phyloP scores from a whole-genome alignment of 1,140 invertebrate genomes.

The Tachypleus tridentatus region DNA sequence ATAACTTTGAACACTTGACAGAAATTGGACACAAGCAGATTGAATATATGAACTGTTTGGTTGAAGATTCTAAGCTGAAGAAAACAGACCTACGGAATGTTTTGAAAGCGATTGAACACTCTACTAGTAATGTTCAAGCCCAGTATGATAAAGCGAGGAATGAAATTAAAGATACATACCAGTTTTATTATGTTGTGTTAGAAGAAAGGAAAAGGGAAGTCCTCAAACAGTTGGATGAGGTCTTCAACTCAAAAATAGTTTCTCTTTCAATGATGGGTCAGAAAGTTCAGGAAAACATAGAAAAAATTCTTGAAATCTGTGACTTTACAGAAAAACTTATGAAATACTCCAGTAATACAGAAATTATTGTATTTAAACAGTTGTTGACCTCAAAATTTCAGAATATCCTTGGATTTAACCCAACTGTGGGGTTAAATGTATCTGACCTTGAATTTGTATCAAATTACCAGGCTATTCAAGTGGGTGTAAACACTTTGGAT shows the following conservation, averaged over 20 bases:
- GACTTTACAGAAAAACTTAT: slow-evolving; percentile 85
- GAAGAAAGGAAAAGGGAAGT: slow-evolving; percentile 89
- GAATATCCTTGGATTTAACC: slow-evolving; percentile 64
- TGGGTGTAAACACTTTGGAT: slow-evolving; percentile 88
- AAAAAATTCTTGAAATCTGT: slow-evolving; percentile 83
- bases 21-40: slow-evolving; percentile 70
- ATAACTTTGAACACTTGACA: slow-evolving; percentile 70
- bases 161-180: slow-evolving; percentile 85
- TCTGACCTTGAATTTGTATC: slow-evolving; percentile 89
- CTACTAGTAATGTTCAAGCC: slow-evolving; percentile 63
- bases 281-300: slow-evolving; percentile 85
- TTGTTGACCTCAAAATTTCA: slow-evolving; percentile 82
- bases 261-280: slow-evolving; percentile 71
- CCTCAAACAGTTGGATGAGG: slow-evolving; percentile 83
- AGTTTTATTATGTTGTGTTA: slow-evolving; percentile 86
- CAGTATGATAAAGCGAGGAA: slow-evolving; percentile 90
- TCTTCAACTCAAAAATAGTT: slow-evolving; percentile 81
- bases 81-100: slow-evolving; percentile 68
- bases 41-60: slow-evolving; percentile 61
- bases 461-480: slow-evolving; percentile 87
- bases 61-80: slow-evolving; percentile 70
- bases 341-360: slow-evolving; percentile 73
- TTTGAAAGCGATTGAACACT: slow-evolving; percentile 72
- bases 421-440: slow-evolving; percentile 59
- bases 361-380: slow-evolving; percentile 89